Base-by-base conservation (phyloP, 2,113 vertebrate species). In the Phyllopteryx taeniolatus region DNA sequence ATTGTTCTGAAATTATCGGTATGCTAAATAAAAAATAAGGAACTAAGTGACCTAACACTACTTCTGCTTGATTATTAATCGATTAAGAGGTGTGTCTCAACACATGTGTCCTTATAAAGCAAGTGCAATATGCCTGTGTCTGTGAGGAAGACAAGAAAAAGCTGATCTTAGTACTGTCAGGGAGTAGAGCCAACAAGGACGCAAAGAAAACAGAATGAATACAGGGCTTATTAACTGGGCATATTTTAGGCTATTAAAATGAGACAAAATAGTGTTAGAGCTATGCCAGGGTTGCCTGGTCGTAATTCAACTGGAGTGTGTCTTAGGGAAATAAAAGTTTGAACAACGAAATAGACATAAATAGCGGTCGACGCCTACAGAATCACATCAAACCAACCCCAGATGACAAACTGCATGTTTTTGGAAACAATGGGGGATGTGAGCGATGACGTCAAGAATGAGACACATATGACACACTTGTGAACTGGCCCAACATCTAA, bases 181-280 rank as follows among this genome's bases (percentile, higher is more conserved):
- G 68, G 83, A 79, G 67, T 54, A 59, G 62, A 43, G 78, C 69
- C 82, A 77, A 76, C 27, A 62, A 77, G 70, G 57, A 77, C 74
- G 79, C 68, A 79, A 87, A 79, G 79, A 88, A 87, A 87, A 85
- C 77, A 88, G 39, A 61, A 44, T 60, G 67, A 86, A 76, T 64
- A 78, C 2, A 64, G 49, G 67, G 68, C 46, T 53, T 79, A 61
- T 86, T 88, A 84, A 72, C 73, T 66, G 44, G 68, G 70, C 49
- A 70, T 67, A 77, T 77, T 72, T 85, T 75, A 47, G 14, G 69
- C 44, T 47, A 12, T 20, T 49, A 42, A 53, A 66, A 71, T 51
- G 68, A 77, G 22, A 80, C 71, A 54, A 77, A 46, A 74, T 61
- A 79, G 70, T 63, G 49, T 51, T 57, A 44, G n/a, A 68, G 13